Evolutionary conservation across 37 sponge, comb jelly and placozoan species (phyloP).

Genomic region (Tethya wilhelma): DNA sequence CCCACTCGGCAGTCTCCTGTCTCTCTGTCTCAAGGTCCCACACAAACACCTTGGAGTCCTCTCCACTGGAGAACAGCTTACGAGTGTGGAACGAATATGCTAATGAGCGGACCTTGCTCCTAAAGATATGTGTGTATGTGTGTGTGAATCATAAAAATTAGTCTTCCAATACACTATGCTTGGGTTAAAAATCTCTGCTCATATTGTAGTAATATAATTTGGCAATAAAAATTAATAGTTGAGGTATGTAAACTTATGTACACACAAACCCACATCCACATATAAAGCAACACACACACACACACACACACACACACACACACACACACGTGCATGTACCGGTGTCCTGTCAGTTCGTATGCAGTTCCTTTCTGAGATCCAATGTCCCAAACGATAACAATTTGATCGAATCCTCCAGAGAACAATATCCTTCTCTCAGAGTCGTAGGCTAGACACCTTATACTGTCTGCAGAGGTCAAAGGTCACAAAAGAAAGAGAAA

Average conservation of each 20-base stretch:
- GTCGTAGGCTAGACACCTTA: conserved; percentile 86
- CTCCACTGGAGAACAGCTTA: conserved; percentile 80
- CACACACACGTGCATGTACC: conserved; percentile 37
- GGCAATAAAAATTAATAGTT: too few relatives aligned
- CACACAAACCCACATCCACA: not conserved
- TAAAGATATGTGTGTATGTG: conserved; percentile 19
- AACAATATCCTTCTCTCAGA: conserved; percentile 81
- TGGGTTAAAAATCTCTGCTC: too few relatives aligned
- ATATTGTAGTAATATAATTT: too few relatives aligned
- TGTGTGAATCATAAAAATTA: too few relatives aligned
- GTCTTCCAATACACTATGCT: too few relatives aligned
- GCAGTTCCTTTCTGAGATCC: conserved; percentile 93
- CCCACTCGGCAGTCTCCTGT: conserved; percentile 93
- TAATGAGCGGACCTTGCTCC: conserved; percentile 70
- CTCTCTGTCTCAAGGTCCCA: conserved; percentile 89
- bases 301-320: not conserved
- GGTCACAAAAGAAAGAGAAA: not conserved
- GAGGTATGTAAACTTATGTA: not conserved
- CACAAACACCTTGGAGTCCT: conserved; percentile 75
- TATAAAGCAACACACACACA: conserved; percentile 15
- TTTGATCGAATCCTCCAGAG: conserved; percentile 94
- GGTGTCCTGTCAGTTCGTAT: conserved; percentile 94
- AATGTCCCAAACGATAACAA: conserved; percentile 97
- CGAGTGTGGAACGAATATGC: conserved; percentile 56
- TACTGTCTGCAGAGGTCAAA: conserved; percentile 90